Evolutionary conservation across 2,113 vertebrate genomes (phyloP).

Genomic region (Myotis yumanensis): DNA sequence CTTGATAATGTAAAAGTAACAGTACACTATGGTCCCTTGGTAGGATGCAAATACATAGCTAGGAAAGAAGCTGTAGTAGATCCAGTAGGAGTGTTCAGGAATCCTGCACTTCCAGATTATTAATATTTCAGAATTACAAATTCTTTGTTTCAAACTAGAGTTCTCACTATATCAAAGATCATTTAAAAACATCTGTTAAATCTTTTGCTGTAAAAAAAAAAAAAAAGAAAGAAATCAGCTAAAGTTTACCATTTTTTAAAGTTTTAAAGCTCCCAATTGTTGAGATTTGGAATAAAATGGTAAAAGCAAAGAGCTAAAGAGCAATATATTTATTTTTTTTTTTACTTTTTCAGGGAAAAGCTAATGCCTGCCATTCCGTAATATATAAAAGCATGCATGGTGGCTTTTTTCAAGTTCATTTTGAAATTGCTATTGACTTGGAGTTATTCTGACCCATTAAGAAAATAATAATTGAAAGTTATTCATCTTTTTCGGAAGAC

Average conservation of each 20-base stretch:
- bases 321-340: neutral
- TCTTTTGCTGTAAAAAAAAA: neutral
- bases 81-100: neutral
- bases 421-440: constrained; percentile 28
- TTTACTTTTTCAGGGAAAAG: neutral
- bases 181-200: neutral
- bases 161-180: neutral
- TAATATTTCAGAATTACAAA: neutral
- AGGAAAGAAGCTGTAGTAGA: neutral
- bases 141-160: neutral
- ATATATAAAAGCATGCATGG: neutral
- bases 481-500: neutral
- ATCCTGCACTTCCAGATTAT: neutral
- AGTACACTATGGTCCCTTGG: constrained; percentile 63
- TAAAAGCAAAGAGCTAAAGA: neutral
- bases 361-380: neutral
- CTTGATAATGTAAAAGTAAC: constrained; percentile 69
- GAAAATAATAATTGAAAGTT: constrained; percentile 45
- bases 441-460: constrained; percentile 13
- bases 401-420: constrained; percentile 38
- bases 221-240: neutral
- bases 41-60: neutral
- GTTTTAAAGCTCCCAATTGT: neutral
- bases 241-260: neutral
- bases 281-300: neutral